A percentile compares a stretch with the other conserved stretches of the same genome.
These are phyloP conservation scores for Electrophaes corylata DNA, from an alignment of 2,888 invertebrate species.

Conservation along the genomic window DNA sequence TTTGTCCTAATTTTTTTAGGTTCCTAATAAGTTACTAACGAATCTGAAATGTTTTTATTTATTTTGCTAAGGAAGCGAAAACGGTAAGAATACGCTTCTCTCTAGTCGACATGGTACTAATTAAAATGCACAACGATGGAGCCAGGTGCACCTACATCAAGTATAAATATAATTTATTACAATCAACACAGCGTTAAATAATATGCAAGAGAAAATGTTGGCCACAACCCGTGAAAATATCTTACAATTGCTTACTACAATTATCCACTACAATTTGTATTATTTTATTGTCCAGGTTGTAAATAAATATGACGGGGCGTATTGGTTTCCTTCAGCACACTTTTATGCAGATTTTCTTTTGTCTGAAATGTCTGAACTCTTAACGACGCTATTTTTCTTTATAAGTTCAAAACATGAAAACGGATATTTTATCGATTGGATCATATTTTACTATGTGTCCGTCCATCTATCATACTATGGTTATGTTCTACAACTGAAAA, in stretches of 20 bases:
- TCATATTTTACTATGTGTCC: too few relatives aligned
- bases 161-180: conserved; percentile 15
- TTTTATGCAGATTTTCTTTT: neutral
- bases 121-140: conserved; percentile 11
- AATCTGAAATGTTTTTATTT: too few relatives aligned
- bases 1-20: too few relatives aligned
- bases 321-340: neutral
- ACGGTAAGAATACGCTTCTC: neutral
- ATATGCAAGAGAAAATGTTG: conserved; percentile 9
- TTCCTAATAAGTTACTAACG: too few relatives aligned
- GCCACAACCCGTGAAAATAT: neutral
- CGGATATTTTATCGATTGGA: too few relatives aligned
- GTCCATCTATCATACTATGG: too few relatives aligned
- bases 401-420: too few relatives aligned
- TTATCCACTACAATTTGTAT: too few relatives aligned
- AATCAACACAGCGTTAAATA: conserved; percentile 8
- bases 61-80: neutral
- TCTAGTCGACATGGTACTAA: conserved; percentile 7
- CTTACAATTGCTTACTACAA: neutral
- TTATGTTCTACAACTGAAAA: too few relatives aligned
- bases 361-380: neutral
- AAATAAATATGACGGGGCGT: neutral
- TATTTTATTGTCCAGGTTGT: neutral
- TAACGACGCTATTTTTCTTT: neutral
- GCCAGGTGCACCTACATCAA: conserved; percentile 8